phyloP scores from a whole-genome alignment of 1,140 invertebrate species.

The Anagrus nilaparvatae region DNA sequence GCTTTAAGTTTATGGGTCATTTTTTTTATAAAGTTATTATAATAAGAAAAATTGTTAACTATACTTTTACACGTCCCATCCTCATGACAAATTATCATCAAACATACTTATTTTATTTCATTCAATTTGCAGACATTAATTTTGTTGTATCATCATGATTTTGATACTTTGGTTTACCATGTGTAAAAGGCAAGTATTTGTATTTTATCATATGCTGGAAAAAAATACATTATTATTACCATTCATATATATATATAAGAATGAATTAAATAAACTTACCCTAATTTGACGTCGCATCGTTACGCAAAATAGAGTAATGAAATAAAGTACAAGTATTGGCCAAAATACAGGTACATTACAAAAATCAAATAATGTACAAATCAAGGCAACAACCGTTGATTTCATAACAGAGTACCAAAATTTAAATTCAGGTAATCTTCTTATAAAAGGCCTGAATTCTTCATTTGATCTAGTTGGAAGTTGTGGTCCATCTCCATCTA shows the following conservation, averaged over 20 bases:
- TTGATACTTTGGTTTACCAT: constrained; percentile 91
- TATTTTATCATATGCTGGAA: constrained; percentile 99
- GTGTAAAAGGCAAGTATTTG: constrained; percentile 95
- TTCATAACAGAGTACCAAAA: constrained; percentile 98
- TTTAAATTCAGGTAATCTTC: constrained; percentile 97
- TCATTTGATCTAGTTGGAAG: constrained; percentile 91
- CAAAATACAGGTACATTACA: constrained; percentile 99
- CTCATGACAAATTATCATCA: constrained; percentile 15
- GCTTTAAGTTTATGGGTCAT: no score
- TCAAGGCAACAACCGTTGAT: constrained; percentile 82
- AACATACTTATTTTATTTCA: constrained; percentile 25
- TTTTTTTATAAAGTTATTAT: constrained; percentile 13
- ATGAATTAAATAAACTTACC: constrained; percentile 47
- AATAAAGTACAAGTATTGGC: constrained; percentile 99
- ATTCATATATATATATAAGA: constrained; percentile 12
- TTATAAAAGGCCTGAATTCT: constrained; percentile 97
- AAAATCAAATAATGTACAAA: constrained; percentile 94
- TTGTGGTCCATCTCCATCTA: constrained; percentile 76
- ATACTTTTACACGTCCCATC: constrained; percentile 22
- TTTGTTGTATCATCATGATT: constrained; percentile 49
- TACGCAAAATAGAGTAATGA: constrained; percentile 94
- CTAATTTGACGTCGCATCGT: constrained; percentile 99
- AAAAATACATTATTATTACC: constrained; percentile 28
- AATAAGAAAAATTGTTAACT: constrained; percentile 17
- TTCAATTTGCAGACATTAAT: constrained; percentile 39